phyloP scores from a whole-genome alignment of 2,113 vertebrate genomes.

The Herpailurus yagouaroundi region DNA sequence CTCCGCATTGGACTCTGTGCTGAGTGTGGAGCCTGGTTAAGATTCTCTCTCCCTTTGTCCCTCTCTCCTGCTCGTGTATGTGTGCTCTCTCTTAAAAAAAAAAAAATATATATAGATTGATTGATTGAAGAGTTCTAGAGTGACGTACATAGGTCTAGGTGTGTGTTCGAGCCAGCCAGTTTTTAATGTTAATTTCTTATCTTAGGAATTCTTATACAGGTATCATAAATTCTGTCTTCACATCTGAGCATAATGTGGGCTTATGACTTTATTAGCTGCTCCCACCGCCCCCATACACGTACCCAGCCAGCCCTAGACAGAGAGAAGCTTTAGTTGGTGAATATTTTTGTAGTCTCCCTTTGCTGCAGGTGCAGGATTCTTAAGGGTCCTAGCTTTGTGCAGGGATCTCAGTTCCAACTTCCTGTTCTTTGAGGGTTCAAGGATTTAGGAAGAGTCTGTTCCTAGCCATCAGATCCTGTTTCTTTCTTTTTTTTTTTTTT shows the following conservation, averaged over 20 bases:
- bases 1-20: too few species aligned
- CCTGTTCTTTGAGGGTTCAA: background rate
- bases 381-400: background rate
- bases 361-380: background rate
- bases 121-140: background rate
- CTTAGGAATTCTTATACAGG: background rate
- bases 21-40: too few species aligned
- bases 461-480: background rate
- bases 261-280: background rate
- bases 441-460: background rate
- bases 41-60: too few species aligned
- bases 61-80: too few species aligned
- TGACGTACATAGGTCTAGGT: background rate
- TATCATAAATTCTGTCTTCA: background rate
- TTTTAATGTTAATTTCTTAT: constrained; percentile 28
- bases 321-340: background rate
- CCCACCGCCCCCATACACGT: background rate
- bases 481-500: background rate
- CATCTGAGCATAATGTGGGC: background rate
- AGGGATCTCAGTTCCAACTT: background rate
- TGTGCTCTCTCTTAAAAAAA: too few species aligned
- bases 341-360: background rate
- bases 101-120: too few species aligned
- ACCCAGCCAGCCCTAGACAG: background rate
- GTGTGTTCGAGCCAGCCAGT: background rate